phyloP scores from a whole-genome alignment of 2,888 invertebrate genomes.

The Carpatolechia fugitivella region DNA sequence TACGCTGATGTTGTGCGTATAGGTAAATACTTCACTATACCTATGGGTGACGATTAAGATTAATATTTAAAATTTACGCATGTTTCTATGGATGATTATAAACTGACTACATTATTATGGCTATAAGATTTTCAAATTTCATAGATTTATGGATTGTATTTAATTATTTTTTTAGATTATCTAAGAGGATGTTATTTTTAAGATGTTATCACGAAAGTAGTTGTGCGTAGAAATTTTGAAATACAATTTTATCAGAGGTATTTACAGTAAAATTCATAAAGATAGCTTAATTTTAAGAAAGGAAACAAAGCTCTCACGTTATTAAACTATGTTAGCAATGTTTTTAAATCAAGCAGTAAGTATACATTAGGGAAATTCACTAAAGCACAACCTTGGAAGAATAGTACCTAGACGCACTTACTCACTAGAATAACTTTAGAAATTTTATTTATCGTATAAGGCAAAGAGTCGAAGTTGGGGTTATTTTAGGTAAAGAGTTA shows the following conservation, averaged over 20 bases:
- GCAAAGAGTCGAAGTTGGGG: constrained; percentile 76
- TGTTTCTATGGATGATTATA: constrained; percentile 3
- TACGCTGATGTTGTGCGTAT: too few species aligned
- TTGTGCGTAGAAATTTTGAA: constrained; percentile 72
- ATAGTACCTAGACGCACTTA: constrained; percentile 76
- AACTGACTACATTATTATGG: constrained; percentile 4
- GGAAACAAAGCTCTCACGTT: constrained; percentile 38
- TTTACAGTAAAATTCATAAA: constrained; percentile 47
- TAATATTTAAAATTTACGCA: background rate
- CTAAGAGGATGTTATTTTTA: constrained; percentile 37
- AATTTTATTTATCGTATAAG: constrained; percentile 66
- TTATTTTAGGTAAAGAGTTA: constrained; percentile 51
- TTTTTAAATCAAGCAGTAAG: constrained; percentile 41
- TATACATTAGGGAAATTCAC: constrained; percentile 66
- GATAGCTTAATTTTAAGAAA: constrained; percentile 38
- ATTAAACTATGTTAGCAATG: constrained; percentile 41
- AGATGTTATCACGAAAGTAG: constrained; percentile 61
- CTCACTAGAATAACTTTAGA: constrained; percentile 68
- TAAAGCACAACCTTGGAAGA: constrained; percentile 79
- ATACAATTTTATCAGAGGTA: constrained; percentile 44
- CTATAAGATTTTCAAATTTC: background rate
- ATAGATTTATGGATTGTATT: background rate
- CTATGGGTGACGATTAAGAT: too few species aligned
- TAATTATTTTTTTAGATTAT: constrained; percentile 34
- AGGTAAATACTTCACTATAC: too few species aligned